phyloP scores from a whole-genome alignment of 2,113 vertebrate species.

The Cyphomyrus discorhynchus region DNA sequence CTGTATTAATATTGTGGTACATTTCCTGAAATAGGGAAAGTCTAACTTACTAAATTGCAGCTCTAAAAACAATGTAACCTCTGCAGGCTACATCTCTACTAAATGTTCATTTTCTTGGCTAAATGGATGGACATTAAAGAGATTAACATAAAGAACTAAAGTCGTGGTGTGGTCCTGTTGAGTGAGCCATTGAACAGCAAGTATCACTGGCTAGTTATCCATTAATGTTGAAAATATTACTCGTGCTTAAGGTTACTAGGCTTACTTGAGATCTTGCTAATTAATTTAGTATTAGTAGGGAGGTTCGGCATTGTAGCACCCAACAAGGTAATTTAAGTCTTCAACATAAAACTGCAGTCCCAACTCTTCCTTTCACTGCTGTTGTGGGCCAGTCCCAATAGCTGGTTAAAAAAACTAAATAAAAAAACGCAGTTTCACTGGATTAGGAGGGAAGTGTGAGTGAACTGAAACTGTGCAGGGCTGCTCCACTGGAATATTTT shows the following conservation, averaged over 20 bases:
- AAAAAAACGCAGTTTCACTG: not conserved
- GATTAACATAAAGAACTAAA: not conserved
- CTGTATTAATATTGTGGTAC: not conserved
- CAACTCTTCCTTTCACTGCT: not conserved
- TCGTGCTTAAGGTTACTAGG: not conserved
- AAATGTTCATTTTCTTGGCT: not conserved
- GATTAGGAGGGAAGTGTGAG: not conserved
- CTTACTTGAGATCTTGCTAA: not conserved
- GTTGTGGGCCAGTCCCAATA: not conserved
- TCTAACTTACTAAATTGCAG: not conserved
- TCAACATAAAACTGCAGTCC: not conserved
- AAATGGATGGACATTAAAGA: not conserved
- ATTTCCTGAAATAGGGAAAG: not conserved
- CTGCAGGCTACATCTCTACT: not conserved
- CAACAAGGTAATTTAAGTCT: not conserved
- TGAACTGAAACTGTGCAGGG: not conserved
- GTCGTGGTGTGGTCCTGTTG: not conserved
- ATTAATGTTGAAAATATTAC: not conserved
- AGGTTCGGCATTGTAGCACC: not conserved
- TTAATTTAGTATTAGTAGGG: not conserved
- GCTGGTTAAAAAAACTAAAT: not conserved
- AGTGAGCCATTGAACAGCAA: not conserved
- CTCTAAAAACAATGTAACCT: not conserved
- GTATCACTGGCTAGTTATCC: not conserved
- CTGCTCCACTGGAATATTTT: slow-evolving; percentile 10